Percentiles rank a stretch among this genome's conserved stretches.
These are phyloP conservation scores for Drosophila subpulchrella DNA, from an alignment of 1,140 invertebrate species.

Conservation along the genomic window DNA sequence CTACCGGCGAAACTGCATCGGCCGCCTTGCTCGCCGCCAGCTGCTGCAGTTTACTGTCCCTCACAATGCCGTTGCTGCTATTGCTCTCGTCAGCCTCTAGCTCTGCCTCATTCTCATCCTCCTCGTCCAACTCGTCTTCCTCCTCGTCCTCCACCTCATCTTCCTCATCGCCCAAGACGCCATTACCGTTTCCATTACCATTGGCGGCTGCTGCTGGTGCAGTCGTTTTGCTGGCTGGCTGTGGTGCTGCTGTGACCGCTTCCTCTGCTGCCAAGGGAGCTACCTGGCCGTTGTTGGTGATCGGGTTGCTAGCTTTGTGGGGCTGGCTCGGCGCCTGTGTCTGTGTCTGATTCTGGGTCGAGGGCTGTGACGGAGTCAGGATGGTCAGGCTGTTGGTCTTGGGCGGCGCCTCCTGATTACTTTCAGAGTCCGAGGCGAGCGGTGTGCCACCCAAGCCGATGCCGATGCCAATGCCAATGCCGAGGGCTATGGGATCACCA, in stretches of 20 bases:
- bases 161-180: constrained; percentile 54
- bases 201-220: constrained; percentile 38
- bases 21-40: constrained; percentile 32
- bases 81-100: constrained; percentile 75
- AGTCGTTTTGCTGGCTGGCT: constrained; percentile 18
- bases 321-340: constrained; percentile 35
- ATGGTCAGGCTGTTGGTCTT: constrained; percentile 78
- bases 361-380: constrained; percentile 26
- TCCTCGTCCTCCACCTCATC: constrained; percentile 61
- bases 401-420: constrained; percentile 87
- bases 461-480: constrained; percentile 30
- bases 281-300: constrained; percentile 61
- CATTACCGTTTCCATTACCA: constrained; percentile 60
- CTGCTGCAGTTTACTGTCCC: constrained; percentile 60
- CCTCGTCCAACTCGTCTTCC: constrained; percentile 60
- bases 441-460: constrained; percentile 48
- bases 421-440: constrained; percentile 82
- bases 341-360: constrained; percentile 37
- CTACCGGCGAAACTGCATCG: constrained; percentile 33
- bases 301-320: constrained; percentile 60
- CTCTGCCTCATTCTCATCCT: constrained; percentile 62
- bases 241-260: constrained; percentile 25
- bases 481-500: constrained; percentile 55
- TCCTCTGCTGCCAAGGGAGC: constrained; percentile 13
- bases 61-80: constrained; percentile 64